These are phyloP conservation scores for Bubo scandiacus DNA, from an alignment of 2,113 vertebrate genomes.

Conservation along the genomic window DNA sequence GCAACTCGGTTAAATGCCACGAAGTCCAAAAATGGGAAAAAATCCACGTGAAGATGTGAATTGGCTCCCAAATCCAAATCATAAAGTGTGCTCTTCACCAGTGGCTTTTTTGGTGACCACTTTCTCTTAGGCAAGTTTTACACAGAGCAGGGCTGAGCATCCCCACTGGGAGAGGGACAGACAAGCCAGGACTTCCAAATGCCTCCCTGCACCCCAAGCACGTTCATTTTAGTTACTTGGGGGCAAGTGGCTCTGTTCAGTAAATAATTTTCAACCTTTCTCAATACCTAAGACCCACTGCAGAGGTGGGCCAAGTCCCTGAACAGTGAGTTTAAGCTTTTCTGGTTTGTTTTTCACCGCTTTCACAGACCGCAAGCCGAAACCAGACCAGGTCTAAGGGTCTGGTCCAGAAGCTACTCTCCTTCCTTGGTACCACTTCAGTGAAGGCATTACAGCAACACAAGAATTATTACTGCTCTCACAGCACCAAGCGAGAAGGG, in stretches of 20 bases:
- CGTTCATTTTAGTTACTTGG: not conserved
- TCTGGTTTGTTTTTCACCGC: not conserved
- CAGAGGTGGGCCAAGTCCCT: not conserved
- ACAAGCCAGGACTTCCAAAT: not conserved
- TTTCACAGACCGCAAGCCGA: rapidly evolving
- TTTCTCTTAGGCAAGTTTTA: not conserved
- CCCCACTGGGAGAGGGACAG: not conserved
- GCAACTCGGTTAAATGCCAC: not conserved
- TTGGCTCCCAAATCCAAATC: not conserved
- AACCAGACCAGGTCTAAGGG: not conserved
- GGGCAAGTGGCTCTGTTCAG: not conserved
- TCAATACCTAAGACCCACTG: not conserved
- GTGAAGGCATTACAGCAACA: not conserved
- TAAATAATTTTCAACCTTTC: not conserved
- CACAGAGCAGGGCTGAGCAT: not conserved
- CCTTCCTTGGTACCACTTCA: not conserved
- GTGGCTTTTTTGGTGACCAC: not conserved
- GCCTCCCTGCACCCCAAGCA: not conserved
- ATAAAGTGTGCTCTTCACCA: rapidly evolving
- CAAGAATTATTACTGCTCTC: not conserved
- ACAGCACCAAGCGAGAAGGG: not conserved
- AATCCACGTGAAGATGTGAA: not conserved
- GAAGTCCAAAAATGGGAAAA: not conserved
- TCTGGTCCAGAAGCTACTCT: not conserved
- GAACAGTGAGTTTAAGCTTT: not conserved